phyloP scores from a whole-genome alignment of 2,888 invertebrate genomes.

The Cheilosia scutellata region DNA sequence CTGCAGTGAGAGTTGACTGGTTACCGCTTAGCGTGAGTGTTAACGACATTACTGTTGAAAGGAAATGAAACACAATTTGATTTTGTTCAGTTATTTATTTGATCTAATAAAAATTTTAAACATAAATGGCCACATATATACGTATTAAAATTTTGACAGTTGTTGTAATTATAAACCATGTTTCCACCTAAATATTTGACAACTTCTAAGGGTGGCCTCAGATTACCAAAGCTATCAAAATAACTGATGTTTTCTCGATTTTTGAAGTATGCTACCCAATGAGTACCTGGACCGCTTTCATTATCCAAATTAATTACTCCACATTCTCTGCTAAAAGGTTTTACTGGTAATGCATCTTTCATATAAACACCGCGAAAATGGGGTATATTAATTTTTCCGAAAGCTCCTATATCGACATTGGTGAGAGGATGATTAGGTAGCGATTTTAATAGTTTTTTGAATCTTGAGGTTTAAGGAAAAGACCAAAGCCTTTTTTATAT shows the following conservation, averaged over 20 bases:
- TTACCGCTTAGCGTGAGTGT: conserved; percentile 78
- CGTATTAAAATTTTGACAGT: conserved; percentile 78
- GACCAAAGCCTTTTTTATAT: conserved; percentile 75
- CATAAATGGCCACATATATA: conserved; percentile 79
- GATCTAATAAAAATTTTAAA: conserved; percentile 68
- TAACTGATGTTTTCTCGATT: conserved; percentile 76
- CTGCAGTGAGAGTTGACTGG: conserved; percentile 21
- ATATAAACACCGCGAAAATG: conserved; percentile 68
- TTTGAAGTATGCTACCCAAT: conserved; percentile 81
- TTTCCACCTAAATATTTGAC: conserved; percentile 77
- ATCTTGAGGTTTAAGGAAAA: conserved; percentile 41
- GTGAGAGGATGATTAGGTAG: conserved; percentile 75
- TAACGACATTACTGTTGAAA: conserved; percentile 74
- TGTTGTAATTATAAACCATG: conserved; percentile 78
- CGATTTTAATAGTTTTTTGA: conserved; percentile 78
- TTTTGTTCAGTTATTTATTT: conserved; percentile 16
- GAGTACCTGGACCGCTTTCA: conserved; percentile 77
- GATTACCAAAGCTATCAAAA: conserved; percentile 82
- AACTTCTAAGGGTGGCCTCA: conserved; percentile 79
- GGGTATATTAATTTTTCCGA: conserved; percentile 77
- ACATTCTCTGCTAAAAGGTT: conserved; percentile 31
- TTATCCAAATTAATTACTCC: conserved; percentile 77
- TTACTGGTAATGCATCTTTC: conserved; percentile 40
- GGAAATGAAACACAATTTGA: conserved; percentile 20
- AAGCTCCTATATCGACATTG: conserved; percentile 78